phyloP scores from a whole-genome alignment of 2,888 invertebrate genomes.

The Drosophila barbarae region DNA sequence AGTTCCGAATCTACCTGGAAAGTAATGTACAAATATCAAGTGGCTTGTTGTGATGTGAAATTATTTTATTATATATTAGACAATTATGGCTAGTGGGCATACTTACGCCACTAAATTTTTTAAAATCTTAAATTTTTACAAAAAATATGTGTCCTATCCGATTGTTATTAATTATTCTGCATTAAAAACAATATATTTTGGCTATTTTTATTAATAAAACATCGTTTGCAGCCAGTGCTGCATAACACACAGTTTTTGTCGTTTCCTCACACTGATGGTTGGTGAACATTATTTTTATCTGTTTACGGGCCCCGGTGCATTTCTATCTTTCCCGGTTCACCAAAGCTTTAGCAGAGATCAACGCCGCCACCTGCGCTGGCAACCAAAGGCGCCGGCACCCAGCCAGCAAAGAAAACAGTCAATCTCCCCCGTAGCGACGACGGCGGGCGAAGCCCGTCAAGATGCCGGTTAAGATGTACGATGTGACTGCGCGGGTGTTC shows the following conservation, averaged over 20 bases:
- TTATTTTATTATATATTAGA: neutral
- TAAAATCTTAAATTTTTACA: no score
- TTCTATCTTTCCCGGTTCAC: neutral
- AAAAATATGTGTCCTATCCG: no score
- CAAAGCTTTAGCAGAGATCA: neutral
- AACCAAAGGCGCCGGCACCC: neutral
- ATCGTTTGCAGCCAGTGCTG: neutral
- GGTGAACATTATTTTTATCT: neutral
- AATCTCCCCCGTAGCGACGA: conserved; percentile 1
- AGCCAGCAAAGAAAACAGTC: neutral
- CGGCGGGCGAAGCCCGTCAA: conserved; percentile 2
- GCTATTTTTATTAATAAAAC: neutral
- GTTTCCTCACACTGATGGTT: neutral
- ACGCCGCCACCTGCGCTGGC: conserved; percentile 1
- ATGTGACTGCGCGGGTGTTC: conserved; percentile 76
- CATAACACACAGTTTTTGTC: neutral
- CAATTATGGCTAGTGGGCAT: no score
- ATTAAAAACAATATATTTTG: neutral
- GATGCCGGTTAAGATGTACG: conserved; percentile 63
- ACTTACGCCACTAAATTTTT: no score
- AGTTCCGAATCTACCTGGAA: neutral
- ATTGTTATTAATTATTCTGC: no score
- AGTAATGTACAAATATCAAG: neutral
- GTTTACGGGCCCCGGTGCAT: neutral
- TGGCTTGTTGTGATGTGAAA: neutral